A percentile compares a stretch with the other conserved stretches of the same genome.
These are phyloP conservation scores for Euwallacea similis DNA, from an alignment of 1,140 invertebrate species.

Conservation along the genomic window DNA sequence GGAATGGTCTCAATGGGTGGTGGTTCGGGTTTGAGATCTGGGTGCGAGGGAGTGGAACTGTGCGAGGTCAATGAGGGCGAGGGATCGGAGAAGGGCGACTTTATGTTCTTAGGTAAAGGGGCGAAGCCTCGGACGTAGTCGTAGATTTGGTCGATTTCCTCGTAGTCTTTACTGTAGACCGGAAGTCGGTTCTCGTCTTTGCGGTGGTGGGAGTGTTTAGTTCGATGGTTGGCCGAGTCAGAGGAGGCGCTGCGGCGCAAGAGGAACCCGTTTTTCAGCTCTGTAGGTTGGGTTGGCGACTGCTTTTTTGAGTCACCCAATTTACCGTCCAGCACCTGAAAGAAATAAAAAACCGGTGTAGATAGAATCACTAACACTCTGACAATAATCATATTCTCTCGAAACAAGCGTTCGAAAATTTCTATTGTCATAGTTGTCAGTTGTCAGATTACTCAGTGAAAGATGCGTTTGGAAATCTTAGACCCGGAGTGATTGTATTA, in stretches of 20 bases:
- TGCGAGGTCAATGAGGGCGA: slow-evolving; percentile 55
- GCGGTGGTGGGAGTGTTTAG: slow-evolving; percentile 54
- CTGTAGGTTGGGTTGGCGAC: slow-evolving; percentile 55
- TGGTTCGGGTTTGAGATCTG: slow-evolving; percentile 67
- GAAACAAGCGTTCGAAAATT: too few species aligned
- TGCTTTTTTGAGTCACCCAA: slow-evolving; percentile 65
- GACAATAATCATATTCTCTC: too few species aligned
- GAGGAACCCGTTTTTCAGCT: slow-evolving; percentile 63
- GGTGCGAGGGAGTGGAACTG: slow-evolving; percentile 60
- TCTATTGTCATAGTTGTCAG: too few species aligned
- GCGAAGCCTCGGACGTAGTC: slow-evolving; percentile 92
- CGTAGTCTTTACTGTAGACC: slow-evolving; percentile 79
- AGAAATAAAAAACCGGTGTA: slow-evolving; percentile 7
- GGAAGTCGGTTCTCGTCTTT: slow-evolving; percentile 58
- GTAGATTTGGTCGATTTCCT: slow-evolving; percentile 96
- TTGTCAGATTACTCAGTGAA: too few species aligned
- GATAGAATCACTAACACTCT: too few species aligned
- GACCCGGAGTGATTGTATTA: too few species aligned
- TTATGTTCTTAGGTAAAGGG: slow-evolving; percentile 80
- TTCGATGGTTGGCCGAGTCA: slow-evolving; percentile 65
- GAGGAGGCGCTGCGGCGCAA: slow-evolving; percentile 72
- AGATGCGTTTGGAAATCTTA: too few species aligned
- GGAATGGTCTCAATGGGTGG: slow-evolving; percentile 90
- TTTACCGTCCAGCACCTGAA: slow-evolving; percentile 72
- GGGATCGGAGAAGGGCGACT: slow-evolving; percentile 65